A percentile compares a stretch with the other conserved stretches of the same genome.
These are phyloP conservation scores for Lates japonicus DNA, from an alignment of 2,797 vertebrate genomes.

Conservation along the genomic window DNA sequence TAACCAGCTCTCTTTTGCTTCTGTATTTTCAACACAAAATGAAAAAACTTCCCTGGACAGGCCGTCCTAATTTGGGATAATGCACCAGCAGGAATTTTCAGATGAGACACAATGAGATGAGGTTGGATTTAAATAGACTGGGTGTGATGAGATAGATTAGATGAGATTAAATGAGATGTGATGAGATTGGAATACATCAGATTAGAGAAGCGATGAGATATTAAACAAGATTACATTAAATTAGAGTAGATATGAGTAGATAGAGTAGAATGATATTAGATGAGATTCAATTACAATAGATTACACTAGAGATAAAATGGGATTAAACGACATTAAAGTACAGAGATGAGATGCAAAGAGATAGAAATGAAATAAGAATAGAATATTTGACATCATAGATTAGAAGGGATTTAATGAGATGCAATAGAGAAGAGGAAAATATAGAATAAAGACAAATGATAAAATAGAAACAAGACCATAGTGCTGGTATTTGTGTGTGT, in stretches of 20 bases:
- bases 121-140: background rate
- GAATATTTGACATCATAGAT: too few relatives aligned
- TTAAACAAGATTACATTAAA: background rate
- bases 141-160: background rate
- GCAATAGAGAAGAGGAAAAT: background rate
- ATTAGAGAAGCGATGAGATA: background rate
- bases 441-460: background rate
- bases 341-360: background rate
- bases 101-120: background rate
- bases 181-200: background rate
- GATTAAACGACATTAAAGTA: too few relatives aligned
- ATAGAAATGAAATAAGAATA: background rate
- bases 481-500: background rate
- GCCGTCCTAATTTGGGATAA: too few relatives aligned
- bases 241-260: background rate
- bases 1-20: background rate
- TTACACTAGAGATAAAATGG: background rate
- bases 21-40: background rate
- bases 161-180: background rate
- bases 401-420: background rate
- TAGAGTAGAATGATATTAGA: too few relatives aligned
- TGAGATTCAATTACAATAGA: background rate
- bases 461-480: background rate
- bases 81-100: background rate
- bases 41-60: background rate